Evolutionary conservation across 2,888 invertebrate species (phyloP).

Genomic region (Rotaria socialis): DNA sequence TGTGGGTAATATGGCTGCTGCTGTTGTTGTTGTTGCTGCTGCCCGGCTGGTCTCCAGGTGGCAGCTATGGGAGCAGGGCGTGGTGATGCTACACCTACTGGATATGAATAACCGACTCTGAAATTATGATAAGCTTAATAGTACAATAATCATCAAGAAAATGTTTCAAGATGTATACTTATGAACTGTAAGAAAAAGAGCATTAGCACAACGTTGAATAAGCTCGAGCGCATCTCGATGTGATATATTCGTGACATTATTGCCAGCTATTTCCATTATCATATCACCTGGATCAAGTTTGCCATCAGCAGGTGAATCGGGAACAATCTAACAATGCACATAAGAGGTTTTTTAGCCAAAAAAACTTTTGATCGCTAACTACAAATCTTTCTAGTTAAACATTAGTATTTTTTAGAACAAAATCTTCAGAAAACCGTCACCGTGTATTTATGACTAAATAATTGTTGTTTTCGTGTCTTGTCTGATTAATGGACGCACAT

Average conservation of each 20-base stretch:
- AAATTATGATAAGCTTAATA: background rate
- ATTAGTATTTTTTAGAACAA: background rate
- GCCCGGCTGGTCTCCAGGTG: background rate
- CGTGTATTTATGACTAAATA: background rate
- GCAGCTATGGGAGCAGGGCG: background rate
- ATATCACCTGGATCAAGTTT: slow-evolving; percentile 23
- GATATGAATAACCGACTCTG: slow-evolving; percentile 3
- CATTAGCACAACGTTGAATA: slow-evolving; percentile 27
- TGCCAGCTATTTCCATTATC: background rate
- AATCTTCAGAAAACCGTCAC: background rate
- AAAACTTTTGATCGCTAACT: background rate
- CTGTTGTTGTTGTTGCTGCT: slow-evolving; percentile 19
- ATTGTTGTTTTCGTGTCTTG: background rate
- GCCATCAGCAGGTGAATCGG: slow-evolving; percentile 14
- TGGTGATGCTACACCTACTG: background rate
- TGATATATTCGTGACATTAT: background rate
- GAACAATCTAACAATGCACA: background rate
- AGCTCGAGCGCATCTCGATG: slow-evolving; percentile 18
- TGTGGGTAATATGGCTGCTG: slow-evolving; percentile 12
- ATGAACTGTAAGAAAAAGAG: background rate
- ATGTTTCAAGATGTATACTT: background rate
- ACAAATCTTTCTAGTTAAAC: background rate
- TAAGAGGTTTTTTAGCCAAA: too few species aligned
- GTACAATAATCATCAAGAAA: background rate
- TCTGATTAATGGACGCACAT: background rate